phyloP scores from a whole-genome alignment of 1,140 invertebrate species.

The Panagrolaimus sp. region DNA sequence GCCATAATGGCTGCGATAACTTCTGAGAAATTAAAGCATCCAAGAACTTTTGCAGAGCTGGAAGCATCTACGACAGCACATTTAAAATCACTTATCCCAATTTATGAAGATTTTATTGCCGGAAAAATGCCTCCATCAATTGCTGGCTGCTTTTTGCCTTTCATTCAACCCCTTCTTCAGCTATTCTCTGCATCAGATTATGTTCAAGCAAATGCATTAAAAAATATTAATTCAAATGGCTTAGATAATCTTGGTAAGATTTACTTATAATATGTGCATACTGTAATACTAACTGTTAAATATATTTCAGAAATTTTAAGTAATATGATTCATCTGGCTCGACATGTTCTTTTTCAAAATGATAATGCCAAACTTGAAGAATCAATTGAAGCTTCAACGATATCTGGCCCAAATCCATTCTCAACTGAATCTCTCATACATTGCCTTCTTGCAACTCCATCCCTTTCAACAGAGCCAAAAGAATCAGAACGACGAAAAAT shows the following conservation, averaged over 20 bases:
- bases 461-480: not conserved
- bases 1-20: not conserved
- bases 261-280: not conserved
- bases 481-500: not conserved
- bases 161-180: conserved; percentile 14
- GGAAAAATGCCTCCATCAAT: not conserved
- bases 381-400: not conserved
- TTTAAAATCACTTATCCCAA: not conserved
- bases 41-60: not conserved
- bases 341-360: conserved; percentile 1
- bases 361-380: not conserved
- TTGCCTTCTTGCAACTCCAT: not conserved
- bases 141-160: conserved; percentile 9
- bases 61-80: not conserved
- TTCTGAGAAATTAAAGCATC: not conserved
- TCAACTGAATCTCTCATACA: not conserved
- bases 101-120: conserved; percentile 5
- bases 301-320: not conserved
- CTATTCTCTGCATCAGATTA: conserved; percentile 10
- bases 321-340: conserved; percentile 2
- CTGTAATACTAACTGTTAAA: not conserved
- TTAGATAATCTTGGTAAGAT: not conserved
- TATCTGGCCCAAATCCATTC: not conserved
- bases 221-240: not conserved
- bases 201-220: not conserved